Percentiles rank a stretch among this genome's conserved stretches.
phyloP scores from a whole-genome alignment of 2,888 invertebrate genomes.

The Clistopyga incitator region DNA sequence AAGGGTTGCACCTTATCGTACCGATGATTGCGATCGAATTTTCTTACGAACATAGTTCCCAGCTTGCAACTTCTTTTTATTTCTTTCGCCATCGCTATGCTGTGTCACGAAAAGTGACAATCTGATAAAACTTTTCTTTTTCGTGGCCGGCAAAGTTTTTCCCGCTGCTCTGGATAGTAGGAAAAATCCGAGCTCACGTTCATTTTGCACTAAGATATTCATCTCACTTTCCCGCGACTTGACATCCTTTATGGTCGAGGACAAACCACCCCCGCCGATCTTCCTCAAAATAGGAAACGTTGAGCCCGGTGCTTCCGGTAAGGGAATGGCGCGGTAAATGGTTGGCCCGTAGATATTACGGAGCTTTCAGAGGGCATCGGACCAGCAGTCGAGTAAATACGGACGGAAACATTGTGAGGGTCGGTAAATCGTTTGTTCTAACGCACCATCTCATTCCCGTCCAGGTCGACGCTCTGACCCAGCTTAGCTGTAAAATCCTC shows the following conservation, averaged over 20 bases:
- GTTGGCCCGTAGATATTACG: background rate
- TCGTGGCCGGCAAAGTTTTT: no score
- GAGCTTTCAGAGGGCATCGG: background rate
- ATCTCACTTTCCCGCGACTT: background rate
- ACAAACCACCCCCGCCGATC: background rate
- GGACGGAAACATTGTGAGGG: constrained; percentile 9
- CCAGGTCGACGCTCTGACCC: background rate
- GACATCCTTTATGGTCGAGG: constrained; percentile 8
- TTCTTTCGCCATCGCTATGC: no score
- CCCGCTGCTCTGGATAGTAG: no score
- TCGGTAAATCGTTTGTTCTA: constrained; percentile 1
- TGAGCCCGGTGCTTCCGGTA: constrained; percentile 1
- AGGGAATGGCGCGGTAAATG: background rate
- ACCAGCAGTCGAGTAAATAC: background rate
- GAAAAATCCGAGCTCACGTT: no score
- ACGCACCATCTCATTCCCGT: background rate
- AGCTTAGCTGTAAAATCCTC: background rate
- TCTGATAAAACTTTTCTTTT: no score
- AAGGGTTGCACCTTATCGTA: no score
- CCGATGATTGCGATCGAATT: no score
- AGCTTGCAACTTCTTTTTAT: no score
- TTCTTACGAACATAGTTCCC: no score
- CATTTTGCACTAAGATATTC: background rate
- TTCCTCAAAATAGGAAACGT: constrained; percentile 6
- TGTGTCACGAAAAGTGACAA: no score